Evolutionary conservation across 37 sponge, comb jelly and placozoan species (phyloP).

Genomic region (Beroe ovata): DNA sequence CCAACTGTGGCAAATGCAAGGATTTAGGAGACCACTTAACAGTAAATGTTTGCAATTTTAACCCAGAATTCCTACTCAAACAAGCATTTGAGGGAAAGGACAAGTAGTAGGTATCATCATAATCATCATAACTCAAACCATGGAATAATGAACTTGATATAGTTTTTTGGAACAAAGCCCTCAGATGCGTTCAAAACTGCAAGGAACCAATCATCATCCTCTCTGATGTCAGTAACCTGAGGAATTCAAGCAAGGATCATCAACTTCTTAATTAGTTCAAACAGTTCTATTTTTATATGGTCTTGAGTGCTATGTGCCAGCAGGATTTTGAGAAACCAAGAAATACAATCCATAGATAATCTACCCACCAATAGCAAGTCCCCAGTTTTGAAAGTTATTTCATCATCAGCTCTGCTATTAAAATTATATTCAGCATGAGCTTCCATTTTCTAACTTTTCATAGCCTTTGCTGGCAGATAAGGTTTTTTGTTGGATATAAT

Average conservation of each 20-base stretch:
- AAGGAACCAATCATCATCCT: constrained; percentile 48
- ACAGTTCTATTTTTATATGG: too few species aligned
- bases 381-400: neutral
- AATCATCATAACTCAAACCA: neutral
- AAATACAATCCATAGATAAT: too few species aligned
- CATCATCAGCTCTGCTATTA: constrained; percentile 18
- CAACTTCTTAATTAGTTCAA: too few species aligned
- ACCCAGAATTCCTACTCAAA: too few species aligned
- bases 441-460: constrained; percentile 34
- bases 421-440: constrained; percentile 47
- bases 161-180: constrained; percentile 61
- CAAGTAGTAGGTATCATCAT: neutral
- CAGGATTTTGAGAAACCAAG: too few species aligned
- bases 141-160: constrained; percentile 31
- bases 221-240: constrained; percentile 22
- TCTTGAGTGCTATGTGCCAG: too few species aligned
- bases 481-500: too few species aligned
- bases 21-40: too few species aligned
- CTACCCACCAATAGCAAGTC: constrained; percentile 9
- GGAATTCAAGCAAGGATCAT: too few species aligned
- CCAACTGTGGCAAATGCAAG: constrained; percentile 28
- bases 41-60: too few species aligned
- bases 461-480: too few species aligned
- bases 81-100: neutral
- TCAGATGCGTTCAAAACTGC: constrained; percentile 28